Conservation (phyloP, 2,113 vertebrate genomes). For the Brienomyrus longianalis region DNA sequence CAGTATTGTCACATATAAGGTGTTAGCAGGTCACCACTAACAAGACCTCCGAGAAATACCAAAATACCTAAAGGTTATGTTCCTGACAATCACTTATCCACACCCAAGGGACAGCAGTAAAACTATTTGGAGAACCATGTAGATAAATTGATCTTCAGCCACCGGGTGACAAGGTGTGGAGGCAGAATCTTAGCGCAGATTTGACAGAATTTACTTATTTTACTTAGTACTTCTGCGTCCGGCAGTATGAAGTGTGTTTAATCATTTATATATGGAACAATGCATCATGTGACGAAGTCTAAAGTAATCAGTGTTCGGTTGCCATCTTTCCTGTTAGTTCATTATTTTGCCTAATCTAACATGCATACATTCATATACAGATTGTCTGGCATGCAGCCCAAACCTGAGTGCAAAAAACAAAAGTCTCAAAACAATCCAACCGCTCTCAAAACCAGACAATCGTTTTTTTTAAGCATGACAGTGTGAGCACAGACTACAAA, state of each 20-base stretch:
- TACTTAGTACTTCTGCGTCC: not conserved
- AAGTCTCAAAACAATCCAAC: not conserved
- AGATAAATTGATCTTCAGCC: not conserved
- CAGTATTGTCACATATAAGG: not conserved
- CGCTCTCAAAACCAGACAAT: not conserved
- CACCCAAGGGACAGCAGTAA: not conserved
- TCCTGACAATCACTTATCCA: not conserved
- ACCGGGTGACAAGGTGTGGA: not conserved
- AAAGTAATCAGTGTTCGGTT: not conserved
- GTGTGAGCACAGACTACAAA: not conserved
- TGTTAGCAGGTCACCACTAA: not conserved
- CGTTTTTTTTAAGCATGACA: not conserved
- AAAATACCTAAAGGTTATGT: not conserved
- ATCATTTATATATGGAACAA: not conserved
- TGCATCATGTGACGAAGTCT: not conserved
- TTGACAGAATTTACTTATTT: not conserved
- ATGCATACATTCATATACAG: not conserved
- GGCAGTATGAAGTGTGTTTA: not conserved
- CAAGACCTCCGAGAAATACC: not conserved
- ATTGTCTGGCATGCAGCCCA: not conserved
- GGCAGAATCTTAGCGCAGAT: not conserved
- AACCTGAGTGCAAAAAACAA: not conserved
- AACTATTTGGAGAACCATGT: not conserved
- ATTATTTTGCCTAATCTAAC: not conserved
- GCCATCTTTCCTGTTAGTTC: not conserved